Percentiles rank a stretch among this genome's conserved stretches.
Conservation (phyloP, 37 sponge, comb jelly and placozoan species). For the Hexactinellida sp. region DNA sequence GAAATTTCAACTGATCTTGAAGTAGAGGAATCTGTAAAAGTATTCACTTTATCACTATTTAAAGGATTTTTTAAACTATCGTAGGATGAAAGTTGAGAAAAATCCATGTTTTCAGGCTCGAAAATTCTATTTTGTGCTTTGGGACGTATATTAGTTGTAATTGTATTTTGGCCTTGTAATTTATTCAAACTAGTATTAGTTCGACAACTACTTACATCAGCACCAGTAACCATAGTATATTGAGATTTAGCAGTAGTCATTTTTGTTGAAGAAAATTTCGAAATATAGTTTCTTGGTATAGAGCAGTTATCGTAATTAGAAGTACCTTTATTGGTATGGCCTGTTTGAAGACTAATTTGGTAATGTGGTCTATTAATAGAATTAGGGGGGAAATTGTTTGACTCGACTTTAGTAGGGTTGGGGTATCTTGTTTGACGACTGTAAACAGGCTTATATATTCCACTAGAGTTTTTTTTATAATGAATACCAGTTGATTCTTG, state of each 20-base stretch:
- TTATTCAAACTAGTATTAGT: neutral
- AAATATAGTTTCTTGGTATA: neutral
- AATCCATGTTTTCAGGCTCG: neutral
- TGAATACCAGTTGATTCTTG: no score
- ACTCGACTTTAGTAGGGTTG: neutral
- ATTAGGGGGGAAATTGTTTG: neutral
- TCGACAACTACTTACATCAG: neutral
- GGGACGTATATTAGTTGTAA: neutral
- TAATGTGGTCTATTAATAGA: neutral
- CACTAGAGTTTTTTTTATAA: neutral
- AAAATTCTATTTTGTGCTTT: neutral
- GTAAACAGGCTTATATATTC: neutral
- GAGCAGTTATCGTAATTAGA: neutral
- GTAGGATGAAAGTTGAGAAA: neutral
- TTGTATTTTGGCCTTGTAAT: neutral
- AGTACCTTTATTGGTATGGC: neutral
- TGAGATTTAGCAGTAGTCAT: no score
- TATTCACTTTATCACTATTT: neutral
- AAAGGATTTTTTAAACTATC: neutral
- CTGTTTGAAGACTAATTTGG: neutral
- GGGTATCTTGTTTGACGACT: slow-evolving; percentile 5
- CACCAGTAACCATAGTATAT: neutral
- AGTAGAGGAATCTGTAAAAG: no score
- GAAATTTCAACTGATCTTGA: no score
- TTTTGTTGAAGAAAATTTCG: neutral